Conservation (phyloP, 2,888 invertebrate genomes). For the Tetheella fluctuosa region DNA sequence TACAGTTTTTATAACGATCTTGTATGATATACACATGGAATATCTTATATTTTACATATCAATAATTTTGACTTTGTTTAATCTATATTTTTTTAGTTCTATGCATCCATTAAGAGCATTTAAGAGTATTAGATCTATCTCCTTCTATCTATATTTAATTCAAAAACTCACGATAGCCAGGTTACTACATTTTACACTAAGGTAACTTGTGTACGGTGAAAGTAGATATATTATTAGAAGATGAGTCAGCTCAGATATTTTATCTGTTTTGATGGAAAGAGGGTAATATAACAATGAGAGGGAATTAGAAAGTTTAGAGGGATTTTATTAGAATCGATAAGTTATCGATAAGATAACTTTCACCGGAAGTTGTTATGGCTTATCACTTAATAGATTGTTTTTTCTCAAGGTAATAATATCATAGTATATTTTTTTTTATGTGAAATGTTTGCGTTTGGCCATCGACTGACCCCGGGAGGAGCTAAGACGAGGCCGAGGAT, state of each 20-base stretch:
- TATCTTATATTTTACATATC: constrained; percentile 15
- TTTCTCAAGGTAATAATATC: constrained; percentile 1
- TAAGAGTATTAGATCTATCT: no score
- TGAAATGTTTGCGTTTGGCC: no score
- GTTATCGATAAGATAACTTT: constrained; percentile 48
- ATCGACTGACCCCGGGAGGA: no score
- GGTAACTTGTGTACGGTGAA: neutral
- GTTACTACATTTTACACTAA: no score
- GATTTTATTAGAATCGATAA: constrained; percentile 40
- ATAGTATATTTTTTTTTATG: no score
- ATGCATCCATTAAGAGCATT: no score
- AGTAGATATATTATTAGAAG: neutral
- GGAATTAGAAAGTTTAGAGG: constrained; percentile 48
- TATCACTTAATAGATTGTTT: neutral
- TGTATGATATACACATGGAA: constrained; percentile 15
- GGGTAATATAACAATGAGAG: constrained; percentile 31
- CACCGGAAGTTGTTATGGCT: constrained; percentile 44
- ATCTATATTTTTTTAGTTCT: no score
- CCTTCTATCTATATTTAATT: no score
- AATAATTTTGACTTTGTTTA: no score
- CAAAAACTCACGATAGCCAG: no score
- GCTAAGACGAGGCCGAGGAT: no score
- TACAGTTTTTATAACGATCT: constrained; percentile 50
- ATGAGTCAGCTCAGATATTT: constrained; percentile 12
- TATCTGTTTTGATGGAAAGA: constrained; percentile 17